phyloP scores from a whole-genome alignment of 1,140 invertebrate genomes.

The Drosophila simulans region DNA sequence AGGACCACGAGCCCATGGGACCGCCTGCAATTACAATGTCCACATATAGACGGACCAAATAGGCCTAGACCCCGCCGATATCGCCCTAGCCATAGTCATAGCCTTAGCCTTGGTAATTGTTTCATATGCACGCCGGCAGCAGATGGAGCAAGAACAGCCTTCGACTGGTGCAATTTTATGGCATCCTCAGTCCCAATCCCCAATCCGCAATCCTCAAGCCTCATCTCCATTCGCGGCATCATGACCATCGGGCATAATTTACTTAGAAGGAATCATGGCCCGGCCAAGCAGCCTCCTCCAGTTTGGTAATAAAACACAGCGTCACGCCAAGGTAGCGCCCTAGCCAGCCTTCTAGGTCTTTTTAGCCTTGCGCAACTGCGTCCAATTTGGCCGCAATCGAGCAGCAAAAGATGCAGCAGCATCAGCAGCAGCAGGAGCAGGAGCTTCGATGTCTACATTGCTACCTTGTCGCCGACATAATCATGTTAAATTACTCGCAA shows the following conservation, averaged over 20 bases:
- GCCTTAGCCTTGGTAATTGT: constrained; percentile 72
- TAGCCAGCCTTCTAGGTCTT: not conserved
- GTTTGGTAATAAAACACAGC: constrained; percentile 78
- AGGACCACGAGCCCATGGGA: constrained; percentile 10
- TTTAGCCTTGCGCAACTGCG: constrained; percentile 72
- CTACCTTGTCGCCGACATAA: constrained; percentile 81
- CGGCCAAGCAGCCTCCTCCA: constrained; percentile 18
- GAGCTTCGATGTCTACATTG: constrained; percentile 75
- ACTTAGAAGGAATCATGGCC: constrained; percentile 82
- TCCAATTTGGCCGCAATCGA: constrained; percentile 67
- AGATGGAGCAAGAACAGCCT: constrained; percentile 19
- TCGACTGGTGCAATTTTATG: constrained; percentile 45
- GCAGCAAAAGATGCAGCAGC: constrained; percentile 28
- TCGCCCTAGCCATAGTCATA: not conserved
- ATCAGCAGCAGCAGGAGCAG: constrained; percentile 7
- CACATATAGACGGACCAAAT: constrained; percentile 60
- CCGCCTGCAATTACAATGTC: constrained; percentile 73
- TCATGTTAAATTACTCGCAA: constrained; percentile 83
- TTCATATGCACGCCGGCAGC: constrained; percentile 67
- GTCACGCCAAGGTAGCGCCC: constrained; percentile 70
- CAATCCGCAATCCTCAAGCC: constrained; percentile 11
- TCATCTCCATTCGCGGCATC: constrained; percentile 42
- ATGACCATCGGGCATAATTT: constrained; percentile 82
- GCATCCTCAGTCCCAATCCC: constrained; percentile 22
- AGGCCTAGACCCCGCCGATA: constrained; percentile 15